Conservation (phyloP, 2,113 vertebrate species). For the Rhagologus leucostigma region DNA sequence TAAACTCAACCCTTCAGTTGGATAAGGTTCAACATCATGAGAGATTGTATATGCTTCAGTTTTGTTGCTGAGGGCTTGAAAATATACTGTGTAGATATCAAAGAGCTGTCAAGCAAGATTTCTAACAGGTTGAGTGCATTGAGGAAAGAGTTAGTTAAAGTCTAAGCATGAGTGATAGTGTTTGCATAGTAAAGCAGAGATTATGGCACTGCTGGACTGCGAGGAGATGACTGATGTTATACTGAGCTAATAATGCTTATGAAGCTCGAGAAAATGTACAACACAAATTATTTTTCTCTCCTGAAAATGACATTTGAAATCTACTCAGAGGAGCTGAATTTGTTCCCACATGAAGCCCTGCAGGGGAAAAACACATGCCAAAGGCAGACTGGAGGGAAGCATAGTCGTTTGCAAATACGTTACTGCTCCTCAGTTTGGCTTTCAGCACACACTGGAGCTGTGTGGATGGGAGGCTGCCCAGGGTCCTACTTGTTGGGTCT, state of each 20-base stretch:
- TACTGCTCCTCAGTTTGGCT: not conserved
- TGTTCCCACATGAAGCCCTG: not conserved
- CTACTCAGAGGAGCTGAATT: constrained; percentile 21
- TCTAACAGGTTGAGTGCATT: constrained; percentile 26
- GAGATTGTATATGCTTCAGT: constrained; percentile 5
- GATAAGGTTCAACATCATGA: not conserved
- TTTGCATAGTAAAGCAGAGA: constrained; percentile 55
- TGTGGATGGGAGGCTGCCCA: not conserved
- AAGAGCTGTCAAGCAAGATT: constrained; percentile 51
- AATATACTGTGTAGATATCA: constrained; percentile 25
- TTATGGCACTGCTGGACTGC: constrained; percentile 44
- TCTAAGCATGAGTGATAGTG: constrained; percentile 38
- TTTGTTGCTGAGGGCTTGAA: constrained; percentile 43
- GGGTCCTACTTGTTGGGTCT: not conserved
- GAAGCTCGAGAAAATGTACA: constrained; percentile 35
- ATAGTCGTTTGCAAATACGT: not conserved
- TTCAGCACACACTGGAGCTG: not conserved
- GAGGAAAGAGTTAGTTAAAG: constrained; percentile 50
- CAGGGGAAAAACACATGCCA: not conserved
- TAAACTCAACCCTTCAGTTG: not conserved
- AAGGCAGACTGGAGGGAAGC: not conserved
- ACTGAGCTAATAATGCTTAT: constrained; percentile 20
- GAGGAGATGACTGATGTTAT: constrained; percentile 44
- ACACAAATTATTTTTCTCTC: constrained; percentile 45
- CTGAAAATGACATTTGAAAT: constrained; percentile 44